Base-by-base conservation (phyloP, 1,140 invertebrate species). In the Heliconius melpomene region DNA sequence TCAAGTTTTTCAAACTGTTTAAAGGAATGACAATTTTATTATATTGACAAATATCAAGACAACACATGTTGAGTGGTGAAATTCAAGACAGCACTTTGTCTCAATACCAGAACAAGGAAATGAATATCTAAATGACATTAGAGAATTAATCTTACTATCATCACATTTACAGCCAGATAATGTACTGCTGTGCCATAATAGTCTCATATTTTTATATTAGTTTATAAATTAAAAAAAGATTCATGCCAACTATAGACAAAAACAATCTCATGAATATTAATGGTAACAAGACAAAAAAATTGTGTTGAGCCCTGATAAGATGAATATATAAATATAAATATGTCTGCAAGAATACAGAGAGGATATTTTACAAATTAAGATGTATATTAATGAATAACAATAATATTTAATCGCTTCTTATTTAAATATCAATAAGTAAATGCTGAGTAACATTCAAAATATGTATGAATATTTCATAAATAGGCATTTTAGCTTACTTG, bases 1-100 rank as follows among this genome's bases (percentile, higher is more conserved):
- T 98, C 97, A 52, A 98, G 92, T 90, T 98, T 98, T 87, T 98
- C 97, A 95, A 98, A 98, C 97, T 98, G 92, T 54, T 96, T 95
- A 20, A 81, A 60, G 11, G 16, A 79, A 79, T 54, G 46, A 26
- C 50, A 66, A 29, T 13, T 66, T 26, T 66, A 26, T 6, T 18
- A 66, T 66, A 16, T 46, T 6, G 13, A 46, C 40, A 46, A 46
- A 16, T 46, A 46, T 16, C 13, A 46, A 46, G 13, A 46, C 0
- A 46, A 46, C 3, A 46, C 3, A 16, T 13, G 40, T 0, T 46
- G 13, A 46, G 40, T 13, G 13, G 40, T 46, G 13, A 46, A 46
- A 46, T 3, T 46, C 1, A 46, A 16, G 40, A 46, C 40, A 13
- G 40, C 40, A 13, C 40, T 40, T 40, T 40, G 11, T 40, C 40